Conservation (phyloP, 2,888 invertebrate genomes). For the Odontocerum albicorne region DNA sequence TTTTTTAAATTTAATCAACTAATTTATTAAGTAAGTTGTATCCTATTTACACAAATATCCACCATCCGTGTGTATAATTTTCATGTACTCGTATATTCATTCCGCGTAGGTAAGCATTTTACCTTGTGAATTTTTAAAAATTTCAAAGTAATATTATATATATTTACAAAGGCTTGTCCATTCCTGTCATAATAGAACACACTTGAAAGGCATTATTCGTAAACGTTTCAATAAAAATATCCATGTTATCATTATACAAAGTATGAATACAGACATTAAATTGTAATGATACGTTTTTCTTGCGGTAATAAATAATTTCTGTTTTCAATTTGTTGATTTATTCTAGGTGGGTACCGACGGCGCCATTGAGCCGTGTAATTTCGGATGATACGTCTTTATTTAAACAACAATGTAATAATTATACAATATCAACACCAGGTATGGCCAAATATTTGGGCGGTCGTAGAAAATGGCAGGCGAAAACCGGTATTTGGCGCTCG, state of each 20-base stretch:
- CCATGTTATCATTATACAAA: constrained; percentile 23
- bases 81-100: no score
- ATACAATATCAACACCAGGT: constrained; percentile 5
- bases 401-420: constrained; percentile 5
- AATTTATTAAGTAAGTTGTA: no score
- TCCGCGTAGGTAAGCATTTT: no score
- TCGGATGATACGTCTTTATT: constrained; percentile 17
- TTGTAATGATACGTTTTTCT: constrained; percentile 25
- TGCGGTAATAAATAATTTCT: constrained; percentile 20
- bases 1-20: no score
- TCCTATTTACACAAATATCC: no score
- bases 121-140: no score
- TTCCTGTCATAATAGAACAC: no score
- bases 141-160: no score
- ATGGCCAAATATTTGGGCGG: constrained; percentile 1
- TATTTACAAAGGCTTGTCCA: no score
- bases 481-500: background rate
- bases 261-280: constrained; percentile 29
- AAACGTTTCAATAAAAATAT: constrained; percentile 27
- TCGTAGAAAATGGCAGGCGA: constrained; percentile 24
- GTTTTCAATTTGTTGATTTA: constrained; percentile 28
- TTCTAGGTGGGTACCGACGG: constrained; percentile 3
- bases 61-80: no score
- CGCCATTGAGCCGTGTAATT: constrained; percentile 15
- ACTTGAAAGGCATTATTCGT: constrained; percentile 18